Evolutionary conservation across 2,888 invertebrate species (phyloP).

Genomic region (Syritta pipiens): DNA sequence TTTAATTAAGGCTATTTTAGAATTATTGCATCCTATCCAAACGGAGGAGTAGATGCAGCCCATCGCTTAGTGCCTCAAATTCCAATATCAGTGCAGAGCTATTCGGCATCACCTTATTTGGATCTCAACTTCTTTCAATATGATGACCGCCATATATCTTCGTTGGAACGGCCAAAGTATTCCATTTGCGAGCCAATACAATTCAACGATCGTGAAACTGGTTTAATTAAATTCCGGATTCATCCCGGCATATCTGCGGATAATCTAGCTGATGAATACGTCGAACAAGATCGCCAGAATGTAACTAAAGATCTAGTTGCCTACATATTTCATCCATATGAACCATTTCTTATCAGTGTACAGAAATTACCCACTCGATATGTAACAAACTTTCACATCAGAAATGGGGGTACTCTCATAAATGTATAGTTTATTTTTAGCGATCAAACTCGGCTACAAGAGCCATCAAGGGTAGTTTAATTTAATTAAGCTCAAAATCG

Average conservation of each 20-base stretch:
- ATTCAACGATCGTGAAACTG: conserved; percentile 91
- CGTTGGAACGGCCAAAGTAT: conserved; percentile 96
- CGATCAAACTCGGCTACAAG: no score
- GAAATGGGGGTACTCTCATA: conserved; percentile 81
- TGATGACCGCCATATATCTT: conserved; percentile 97
- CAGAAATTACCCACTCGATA: conserved; percentile 96
- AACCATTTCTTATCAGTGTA: conserved; percentile 97
- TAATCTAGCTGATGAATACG: conserved; percentile 73
- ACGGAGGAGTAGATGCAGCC: conserved; percentile 94
- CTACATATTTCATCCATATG: conserved; percentile 97
- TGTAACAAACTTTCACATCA: conserved; percentile 95
- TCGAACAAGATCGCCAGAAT: neutral
- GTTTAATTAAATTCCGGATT: conserved; percentile 91
- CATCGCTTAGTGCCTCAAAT: conserved; percentile 93
- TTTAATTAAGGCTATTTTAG: conserved; percentile 1
- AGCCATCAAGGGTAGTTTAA: no score
- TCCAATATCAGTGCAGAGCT: conserved; percentile 97
- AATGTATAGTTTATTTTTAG: neutral
- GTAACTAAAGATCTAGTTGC: conserved; percentile 84
- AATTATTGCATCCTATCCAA: conserved; percentile 77
- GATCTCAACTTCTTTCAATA: conserved; percentile 95
- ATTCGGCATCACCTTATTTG: conserved; percentile 94
- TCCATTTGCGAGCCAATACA: conserved; percentile 92
- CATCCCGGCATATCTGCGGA: conserved; percentile 91
- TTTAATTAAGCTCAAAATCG: no score